phyloP scores from a whole-genome alignment of 1,140 invertebrate species.

The Ceratina australensis region DNA sequence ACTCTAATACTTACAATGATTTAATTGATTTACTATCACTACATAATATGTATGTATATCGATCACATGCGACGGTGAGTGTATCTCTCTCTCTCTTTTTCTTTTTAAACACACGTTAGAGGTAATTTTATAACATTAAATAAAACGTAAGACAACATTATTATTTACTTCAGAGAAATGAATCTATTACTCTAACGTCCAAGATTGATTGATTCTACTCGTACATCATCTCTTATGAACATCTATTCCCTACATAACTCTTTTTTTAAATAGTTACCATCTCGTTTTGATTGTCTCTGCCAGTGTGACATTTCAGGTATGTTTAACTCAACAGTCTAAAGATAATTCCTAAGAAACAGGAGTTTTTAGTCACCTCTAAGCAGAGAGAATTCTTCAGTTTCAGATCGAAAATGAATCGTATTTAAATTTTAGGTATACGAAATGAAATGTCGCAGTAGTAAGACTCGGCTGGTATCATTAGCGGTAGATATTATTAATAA shows the following conservation, averaged over 20 bases:
- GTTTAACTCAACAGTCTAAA: neutral
- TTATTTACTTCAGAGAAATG: conserved; percentile 13
- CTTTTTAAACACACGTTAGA: conserved; percentile 23
- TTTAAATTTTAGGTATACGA: neutral
- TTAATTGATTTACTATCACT: conserved; percentile 49
- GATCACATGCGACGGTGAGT: conserved; percentile 55
- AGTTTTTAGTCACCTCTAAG: conserved; percentile 18
- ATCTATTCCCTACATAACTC: neutral
- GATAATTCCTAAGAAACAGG: neutral
- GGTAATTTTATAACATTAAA: conserved; percentile 42
- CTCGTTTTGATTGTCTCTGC: conserved; percentile 49
- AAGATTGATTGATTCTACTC: conserved; percentile 30
- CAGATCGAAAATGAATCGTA: neutral
- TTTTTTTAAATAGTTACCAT: conserved; percentile 7
- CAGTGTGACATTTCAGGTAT: conserved; percentile 41
- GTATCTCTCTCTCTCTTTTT: too few species aligned
- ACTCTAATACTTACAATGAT: conserved; percentile 62
- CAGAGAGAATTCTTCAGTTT: conserved; percentile 34
- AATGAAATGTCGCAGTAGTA: conserved; percentile 35
- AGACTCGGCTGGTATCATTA: conserved; percentile 11
- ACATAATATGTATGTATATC: conserved; percentile 8
- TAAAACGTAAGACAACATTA: conserved; percentile 48
- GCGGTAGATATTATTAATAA: too few species aligned
- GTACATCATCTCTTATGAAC: neutral
- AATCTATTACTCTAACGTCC: conserved; percentile 29